Evolutionary conservation across 2,888 invertebrate genomes (phyloP).

Genomic region (Gymnocheta viridis): DNA sequence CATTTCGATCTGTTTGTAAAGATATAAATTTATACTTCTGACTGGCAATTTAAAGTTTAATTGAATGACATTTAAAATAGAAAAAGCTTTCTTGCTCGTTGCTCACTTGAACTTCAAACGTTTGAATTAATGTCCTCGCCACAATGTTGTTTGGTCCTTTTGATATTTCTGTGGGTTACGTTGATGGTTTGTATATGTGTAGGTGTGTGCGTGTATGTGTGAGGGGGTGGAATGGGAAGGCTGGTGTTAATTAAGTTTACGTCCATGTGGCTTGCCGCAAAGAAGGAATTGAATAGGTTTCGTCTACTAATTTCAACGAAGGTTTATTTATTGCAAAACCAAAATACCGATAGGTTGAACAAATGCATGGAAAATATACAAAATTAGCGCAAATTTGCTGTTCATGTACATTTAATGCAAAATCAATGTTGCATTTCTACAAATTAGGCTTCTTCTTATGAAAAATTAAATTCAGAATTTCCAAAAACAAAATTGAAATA

Average conservation of each 20-base stretch:
- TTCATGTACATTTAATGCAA: not conserved
- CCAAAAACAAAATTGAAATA: no score
- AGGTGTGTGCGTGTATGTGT: not conserved
- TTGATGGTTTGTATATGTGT: not conserved
- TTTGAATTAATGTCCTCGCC: conserved; percentile 45
- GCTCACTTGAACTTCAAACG: conserved; percentile 39
- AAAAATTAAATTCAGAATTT: no score
- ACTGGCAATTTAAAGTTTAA: conserved; percentile 27
- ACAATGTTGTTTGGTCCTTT: conserved; percentile 37
- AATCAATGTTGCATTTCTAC: not conserved
- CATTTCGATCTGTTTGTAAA: conserved; percentile 5
- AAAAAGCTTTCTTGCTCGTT: conserved; percentile 16
- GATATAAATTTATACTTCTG: conserved; percentile 3
- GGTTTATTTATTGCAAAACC: not conserved
- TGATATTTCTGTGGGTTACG: conserved; percentile 5
- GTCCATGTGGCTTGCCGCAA: conserved; percentile 4
- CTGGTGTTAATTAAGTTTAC: conserved; percentile 65
- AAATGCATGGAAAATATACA: not conserved
- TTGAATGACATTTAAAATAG: conserved; percentile 49
- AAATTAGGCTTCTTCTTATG: not conserved
- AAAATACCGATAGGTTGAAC: not conserved
- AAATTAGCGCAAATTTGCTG: not conserved
- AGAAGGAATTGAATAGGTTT: not conserved
- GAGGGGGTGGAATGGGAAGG: no score
- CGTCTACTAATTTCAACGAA: not conserved